Base-by-base conservation (phyloP, 2,888 invertebrate species). In the Chloroclysta siterata region DNA sequence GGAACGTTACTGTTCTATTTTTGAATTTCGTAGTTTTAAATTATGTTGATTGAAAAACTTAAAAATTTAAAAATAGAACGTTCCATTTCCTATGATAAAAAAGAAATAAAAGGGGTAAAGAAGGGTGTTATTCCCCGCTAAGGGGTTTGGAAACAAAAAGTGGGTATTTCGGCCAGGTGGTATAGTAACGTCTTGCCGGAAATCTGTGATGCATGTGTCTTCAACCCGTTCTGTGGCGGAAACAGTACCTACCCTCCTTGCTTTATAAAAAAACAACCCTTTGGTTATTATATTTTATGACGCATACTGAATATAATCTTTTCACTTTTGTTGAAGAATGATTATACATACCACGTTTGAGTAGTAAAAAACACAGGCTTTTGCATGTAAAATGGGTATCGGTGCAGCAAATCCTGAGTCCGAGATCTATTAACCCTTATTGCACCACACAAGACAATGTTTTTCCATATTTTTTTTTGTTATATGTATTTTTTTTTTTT, bases 171-270 rank as follows among this genome's bases (percentile, higher is more conserved):
- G 80, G 78, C 92, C 92, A 93, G 92, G 92, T 93, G 92, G 82
- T 80, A 82, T 82, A 77, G 82, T 80, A 82, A 77, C 83, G 84
- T 82, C 87, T 88, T 89, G 82, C 91, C 91, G 91, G 91, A 91
- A 89, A 90, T 92, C 90, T 89, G 89, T 83, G 87, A 81, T 83
- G 85, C 89, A 89, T 89, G 85, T 89, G 89, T 86, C 87, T 84
- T 78, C 84, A 88, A 88, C 88, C 87, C 87, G 87, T 86, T 82
- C 56, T 82, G 71, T 76, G 76, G 84, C 91, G 90, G 92, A 92
- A 91, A 88, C 90, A 85, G 79, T 81, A 76, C 80, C 82, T 83
- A 81, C 82, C 79, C 73, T 74, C 65, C 65, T 47, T 74, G 70
- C 71, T 68, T 71, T 84, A 85, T 79, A 51, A 79, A 84, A 87